Base-by-base conservation (phyloP, 2,888 invertebrate species). In the Epiblema foenella region DNA sequence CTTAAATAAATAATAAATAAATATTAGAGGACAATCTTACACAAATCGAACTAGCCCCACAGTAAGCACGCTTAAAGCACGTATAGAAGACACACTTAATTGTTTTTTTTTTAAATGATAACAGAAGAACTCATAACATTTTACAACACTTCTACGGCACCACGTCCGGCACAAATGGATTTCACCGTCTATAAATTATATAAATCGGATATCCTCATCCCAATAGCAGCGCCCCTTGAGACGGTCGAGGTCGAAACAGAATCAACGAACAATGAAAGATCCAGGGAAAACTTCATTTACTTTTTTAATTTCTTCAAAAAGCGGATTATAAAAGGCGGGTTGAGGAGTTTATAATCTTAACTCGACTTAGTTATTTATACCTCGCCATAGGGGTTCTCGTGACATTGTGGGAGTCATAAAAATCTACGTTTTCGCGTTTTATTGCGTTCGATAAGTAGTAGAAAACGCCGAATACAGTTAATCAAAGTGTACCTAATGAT, bases 141-240 rank as follows among this genome's bases (percentile, higher is more conserved):
- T 60, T 39, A 60, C 29, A 52, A 52, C 49, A 24, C 46, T 59
- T 46, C 66, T 66, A 49, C 46, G n/a, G 51, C 37, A 42, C 39
- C 58, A 39, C 64, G 58, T 42, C 60, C 49, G 24, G 7, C 52
- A 58, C 65, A 46, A 66, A 70, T 66, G 59, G 54, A 70, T 70
- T 70, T 60, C 66, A 66, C 66, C 54, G 66, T 70, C 66, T 65
- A 70, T 70, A 71, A 71, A 71, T 71, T 60, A 39, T 56, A 60
- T 56, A 66, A 62, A 71, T 71, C 60, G 60, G 60, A 56, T 70
- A 66, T 54, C 56, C 29, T 46, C 59, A 60, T 46, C 29, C 33
- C 42, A 10, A 42, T 52, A n/a, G n/a, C n/a, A 18, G 18, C 8
- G 15, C 15, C 29, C 65, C 56, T 63, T 37, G 69, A 62, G 58